Conservation (phyloP, 1,140 invertebrate genomes). For the Penaeus chinensis region DNA sequence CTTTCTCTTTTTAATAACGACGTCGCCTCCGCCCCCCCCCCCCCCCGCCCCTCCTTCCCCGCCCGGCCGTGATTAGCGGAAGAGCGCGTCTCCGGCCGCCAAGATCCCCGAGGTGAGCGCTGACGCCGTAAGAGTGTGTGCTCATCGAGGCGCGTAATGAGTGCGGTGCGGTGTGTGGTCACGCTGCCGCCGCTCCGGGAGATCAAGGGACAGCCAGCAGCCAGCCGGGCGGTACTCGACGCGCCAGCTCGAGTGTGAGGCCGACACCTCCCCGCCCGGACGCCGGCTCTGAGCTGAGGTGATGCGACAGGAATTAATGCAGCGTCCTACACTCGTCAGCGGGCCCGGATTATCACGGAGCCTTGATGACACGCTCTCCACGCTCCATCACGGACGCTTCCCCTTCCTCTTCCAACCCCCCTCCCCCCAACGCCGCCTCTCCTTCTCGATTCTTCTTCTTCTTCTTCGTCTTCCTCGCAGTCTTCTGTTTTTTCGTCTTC, state of each 20-base stretch:
- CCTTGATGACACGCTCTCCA: slow-evolving; percentile 52
- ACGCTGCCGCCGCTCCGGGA: too few species aligned
- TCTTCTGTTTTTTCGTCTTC: not conserved
- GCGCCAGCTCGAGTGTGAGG: not conserved
- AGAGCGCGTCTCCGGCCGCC: too few species aligned
- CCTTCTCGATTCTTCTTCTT: not conserved
- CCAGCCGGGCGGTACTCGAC: too few species aligned
- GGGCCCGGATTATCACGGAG: slow-evolving; percentile 52
- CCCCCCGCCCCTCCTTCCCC: too few species aligned
- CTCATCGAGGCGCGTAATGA: too few species aligned
- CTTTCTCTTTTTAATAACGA: too few species aligned
- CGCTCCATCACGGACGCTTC: slow-evolving; percentile 52
- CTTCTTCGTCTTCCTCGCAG: not conserved
- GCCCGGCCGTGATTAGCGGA: too few species aligned
- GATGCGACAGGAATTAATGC: slow-evolving; percentile 62
- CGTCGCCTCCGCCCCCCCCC: too few species aligned
- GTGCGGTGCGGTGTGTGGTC: too few species aligned
- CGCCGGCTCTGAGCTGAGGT: slow-evolving; percentile 55
- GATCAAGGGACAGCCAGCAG: too few species aligned
- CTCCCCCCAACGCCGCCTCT: not conserved
- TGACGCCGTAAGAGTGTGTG: too few species aligned
- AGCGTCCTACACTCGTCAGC: slow-evolving; percentile 58
- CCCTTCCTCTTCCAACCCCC: not conserved
- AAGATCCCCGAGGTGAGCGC: too few species aligned
- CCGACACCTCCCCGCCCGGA: slow-evolving; percentile 39